Evolutionary conservation across 92 coral and sea anemone genomes (phyloP).

Genomic region (Plumapathes pennacea): DNA sequence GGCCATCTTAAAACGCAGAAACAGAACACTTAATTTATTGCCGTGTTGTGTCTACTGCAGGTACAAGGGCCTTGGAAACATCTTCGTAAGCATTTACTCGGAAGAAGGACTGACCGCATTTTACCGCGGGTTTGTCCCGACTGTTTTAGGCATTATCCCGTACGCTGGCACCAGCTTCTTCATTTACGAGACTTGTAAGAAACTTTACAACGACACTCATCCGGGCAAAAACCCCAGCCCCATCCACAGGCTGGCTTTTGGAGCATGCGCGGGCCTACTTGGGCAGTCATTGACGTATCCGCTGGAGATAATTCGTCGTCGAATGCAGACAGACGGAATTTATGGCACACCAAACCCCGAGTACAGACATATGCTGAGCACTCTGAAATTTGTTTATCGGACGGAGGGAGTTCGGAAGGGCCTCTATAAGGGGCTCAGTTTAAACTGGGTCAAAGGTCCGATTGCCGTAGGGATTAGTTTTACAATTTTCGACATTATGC

Average conservation of each 20-base stretch:
- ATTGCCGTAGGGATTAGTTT: slow-evolving; percentile 98
- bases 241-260: slow-evolving; percentile 84
- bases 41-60: slow-evolving; percentile 32
- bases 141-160: slow-evolving; percentile 87
- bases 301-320: slow-evolving; percentile 90
- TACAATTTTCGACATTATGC: slow-evolving; percentile 87
- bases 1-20: too few species aligned
- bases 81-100: slow-evolving; percentile 66
- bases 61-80: slow-evolving; percentile 73
- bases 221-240: slow-evolving; percentile 64
- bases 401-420: slow-evolving; percentile 85
- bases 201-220: slow-evolving; percentile 45
- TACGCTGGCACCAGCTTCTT: slow-evolving; percentile 96
- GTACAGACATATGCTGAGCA: slow-evolving; percentile 83
- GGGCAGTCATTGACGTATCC: slow-evolving; percentile 95
- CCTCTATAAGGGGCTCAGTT: slow-evolving; percentile 83
- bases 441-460: slow-evolving; percentile 99
- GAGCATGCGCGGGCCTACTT: slow-evolving; percentile 94
- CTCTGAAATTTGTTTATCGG: slow-evolving; percentile 70
- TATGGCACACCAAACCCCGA: slow-evolving; percentile 63
- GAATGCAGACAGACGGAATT: slow-evolving; percentile 96
- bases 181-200: slow-evolving; percentile 92
- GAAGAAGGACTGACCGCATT: slow-evolving; percentile 83
- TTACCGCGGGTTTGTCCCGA: slow-evolving; percentile 87
- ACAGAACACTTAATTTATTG: too few species aligned